Percentiles rank a stretch among this genome's conserved stretches.
phyloP scores from a whole-genome alignment of 2,888 invertebrate species.

The Amblyteles armatorius region DNA sequence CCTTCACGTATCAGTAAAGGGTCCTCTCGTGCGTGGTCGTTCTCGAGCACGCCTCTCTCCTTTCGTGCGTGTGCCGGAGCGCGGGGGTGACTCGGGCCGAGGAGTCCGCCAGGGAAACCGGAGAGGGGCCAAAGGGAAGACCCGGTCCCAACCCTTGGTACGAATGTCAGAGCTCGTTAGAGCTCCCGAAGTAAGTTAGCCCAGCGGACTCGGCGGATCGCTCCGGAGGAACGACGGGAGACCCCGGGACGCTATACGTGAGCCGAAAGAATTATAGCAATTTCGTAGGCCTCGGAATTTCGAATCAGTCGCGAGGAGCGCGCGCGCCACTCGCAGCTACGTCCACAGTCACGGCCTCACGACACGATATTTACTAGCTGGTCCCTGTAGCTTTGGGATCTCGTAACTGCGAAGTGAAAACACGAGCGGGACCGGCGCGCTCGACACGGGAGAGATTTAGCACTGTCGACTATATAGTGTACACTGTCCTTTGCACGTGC shows the following conservation, averaged over 20 bases:
- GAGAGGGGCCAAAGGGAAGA: constrained; percentile 45
- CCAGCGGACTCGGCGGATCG: constrained; percentile 57
- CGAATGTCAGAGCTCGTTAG: constrained; percentile 82
- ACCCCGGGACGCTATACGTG: constrained; percentile 75
- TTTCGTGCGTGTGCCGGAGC: not conserved
- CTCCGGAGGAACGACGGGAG: constrained; percentile 40
- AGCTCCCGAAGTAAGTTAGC: constrained; percentile 77
- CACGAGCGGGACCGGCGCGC: constrained; percentile 52
- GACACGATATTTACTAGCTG: constrained; percentile 19
- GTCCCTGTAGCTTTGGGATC: constrained; percentile 23
- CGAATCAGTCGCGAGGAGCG: constrained; percentile 55
- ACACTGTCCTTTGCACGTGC: constrained; percentile 22
- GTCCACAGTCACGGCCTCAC: constrained; percentile 17
- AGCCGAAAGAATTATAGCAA: constrained; percentile 82
- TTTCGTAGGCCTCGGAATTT: constrained; percentile 76
- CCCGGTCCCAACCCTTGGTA: constrained; percentile 71
- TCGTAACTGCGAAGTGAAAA: constrained; percentile 41
- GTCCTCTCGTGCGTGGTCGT: constrained; percentile 14
- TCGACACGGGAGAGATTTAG: constrained; percentile 58
- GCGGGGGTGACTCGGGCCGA: constrained; percentile 33
- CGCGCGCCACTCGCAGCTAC: constrained; percentile 26
- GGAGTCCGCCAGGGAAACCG: constrained; percentile 37
- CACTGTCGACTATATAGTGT: not conserved
- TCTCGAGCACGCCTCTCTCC: not conserved
- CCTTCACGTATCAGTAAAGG: constrained; percentile 35